Base-by-base conservation (phyloP, 1,140 invertebrate genomes). In the Cotesia vestalis region DNA sequence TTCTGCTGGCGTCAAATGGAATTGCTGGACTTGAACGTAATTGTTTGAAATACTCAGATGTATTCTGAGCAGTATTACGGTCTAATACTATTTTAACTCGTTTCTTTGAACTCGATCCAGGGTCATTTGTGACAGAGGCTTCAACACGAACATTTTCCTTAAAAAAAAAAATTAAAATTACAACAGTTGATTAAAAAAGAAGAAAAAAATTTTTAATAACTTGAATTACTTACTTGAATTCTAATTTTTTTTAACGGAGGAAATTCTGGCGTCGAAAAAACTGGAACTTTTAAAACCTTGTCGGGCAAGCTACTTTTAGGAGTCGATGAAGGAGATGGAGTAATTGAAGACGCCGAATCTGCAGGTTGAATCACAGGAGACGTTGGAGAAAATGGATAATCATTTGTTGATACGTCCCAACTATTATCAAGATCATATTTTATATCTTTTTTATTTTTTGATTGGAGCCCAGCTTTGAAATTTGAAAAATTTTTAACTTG, bases 11-110 rank as follows among this genome's bases (percentile, higher is more conserved):
- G 80, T 94, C 93, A 70, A 88, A 94, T 0, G 93, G 93, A 75
- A 94, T 89, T n/a, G 86, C 89, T 0, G 93, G 93, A 63, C 91
- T 93, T 71, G 89, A 87, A 71, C 88, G 85, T 3, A 95, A 83
- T 78, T 92, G 91, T 20, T 89, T 87, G 46, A 91, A 88, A 78
- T 94, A 94, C 72, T 94, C 92, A 1, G 90, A 88, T 0, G 91
- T 88, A 20, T 88, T 89, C 77, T 94, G 92, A 46, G 89, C 88
- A 14, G 88, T 89, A 78, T 94, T 94, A 38, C 89, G 87, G 62
- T 91, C 89, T 0, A 92, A 80, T 27, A 89, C 87, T 64, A 93
- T 93, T 81, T 91, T 91, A 0, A 94, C 92, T 4, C 83, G 82
- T 71, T 89, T 88, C 57, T 88, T 87, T 4, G 74, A 63, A 51